phyloP scores from a whole-genome alignment of 2,797 vertebrate genomes.

The Thaleichthys pacificus region DNA sequence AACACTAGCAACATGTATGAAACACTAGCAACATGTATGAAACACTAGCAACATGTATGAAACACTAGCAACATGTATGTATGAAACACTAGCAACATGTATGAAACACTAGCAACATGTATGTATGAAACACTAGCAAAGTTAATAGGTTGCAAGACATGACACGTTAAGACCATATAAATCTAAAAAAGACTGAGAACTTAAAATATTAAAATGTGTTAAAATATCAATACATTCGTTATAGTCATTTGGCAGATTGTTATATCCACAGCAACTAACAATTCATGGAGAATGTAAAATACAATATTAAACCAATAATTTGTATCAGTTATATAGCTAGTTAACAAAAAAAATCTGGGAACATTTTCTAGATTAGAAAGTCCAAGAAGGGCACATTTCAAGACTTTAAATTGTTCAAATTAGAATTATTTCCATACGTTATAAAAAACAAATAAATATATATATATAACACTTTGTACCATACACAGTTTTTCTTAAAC shows the following conservation, averaged over 20 bases:
- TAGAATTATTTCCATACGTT: slow-evolving; percentile 31
- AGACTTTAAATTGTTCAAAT: not conserved
- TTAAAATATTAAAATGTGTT: not conserved
- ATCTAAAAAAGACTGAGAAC: not conserved
- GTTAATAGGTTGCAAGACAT: not conserved
- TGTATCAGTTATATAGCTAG: slow-evolving; percentile 1
- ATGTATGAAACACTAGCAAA: no score
- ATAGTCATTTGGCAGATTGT: not conserved
- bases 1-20: not conserved
- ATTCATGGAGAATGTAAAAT: not conserved
- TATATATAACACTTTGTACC: slow-evolving; percentile 62
- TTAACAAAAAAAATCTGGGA: not conserved
- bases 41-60: not conserved
- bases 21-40: no score
- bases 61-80: not conserved
- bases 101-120: no score
- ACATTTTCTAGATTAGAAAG: slow-evolving; percentile 16
- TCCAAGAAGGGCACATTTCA: slow-evolving; percentile 15
- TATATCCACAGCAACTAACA: not conserved
- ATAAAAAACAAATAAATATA: slow-evolving; percentile 33
- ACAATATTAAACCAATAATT: not conserved
- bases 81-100: no score
- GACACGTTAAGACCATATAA: not conserved
- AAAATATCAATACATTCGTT: not conserved
- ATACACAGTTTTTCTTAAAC: slow-evolving; percentile 49